Conservation (phyloP, 1,140 invertebrate species). For the Sitophilus oryzae region DNA sequence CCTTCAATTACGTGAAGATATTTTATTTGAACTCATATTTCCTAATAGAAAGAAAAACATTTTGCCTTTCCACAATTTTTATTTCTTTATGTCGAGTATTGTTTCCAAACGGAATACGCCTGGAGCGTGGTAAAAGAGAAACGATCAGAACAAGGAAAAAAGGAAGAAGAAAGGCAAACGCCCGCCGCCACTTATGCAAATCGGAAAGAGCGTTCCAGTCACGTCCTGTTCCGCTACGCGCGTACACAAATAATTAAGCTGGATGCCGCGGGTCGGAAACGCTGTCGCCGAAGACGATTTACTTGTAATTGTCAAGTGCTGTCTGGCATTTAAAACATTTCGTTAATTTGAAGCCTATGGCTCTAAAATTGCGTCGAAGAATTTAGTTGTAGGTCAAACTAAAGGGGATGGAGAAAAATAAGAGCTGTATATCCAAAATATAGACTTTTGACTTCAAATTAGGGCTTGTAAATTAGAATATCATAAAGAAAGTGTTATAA, state of each 20-base stretch:
- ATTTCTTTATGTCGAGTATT: too few relatives aligned
- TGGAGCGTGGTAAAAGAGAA: not conserved
- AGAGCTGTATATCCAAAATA: too few relatives aligned
- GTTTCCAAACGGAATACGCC: too few relatives aligned
- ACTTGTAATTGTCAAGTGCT: constrained; percentile 22
- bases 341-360: not conserved
- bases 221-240: constrained; percentile 17
- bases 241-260: constrained; percentile 27
- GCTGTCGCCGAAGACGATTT: constrained; percentile 19
- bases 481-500: too few relatives aligned
- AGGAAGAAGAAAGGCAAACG: constrained; percentile 8
- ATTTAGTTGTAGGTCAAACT: not conserved
- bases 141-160: not conserved
- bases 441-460: too few relatives aligned
- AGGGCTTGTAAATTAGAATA: too few relatives aligned
- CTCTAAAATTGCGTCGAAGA: not conserved
- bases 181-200: constrained; percentile 5
- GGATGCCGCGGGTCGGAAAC: constrained; percentile 8
- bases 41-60: too few relatives aligned
- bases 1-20: too few relatives aligned
- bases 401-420: too few relatives aligned
- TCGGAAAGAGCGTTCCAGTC: constrained; percentile 16
- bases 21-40: too few relatives aligned
- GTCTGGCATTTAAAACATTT: constrained; percentile 20
- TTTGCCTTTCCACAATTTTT: too few relatives aligned